Conservation (phyloP, 2,797 vertebrate genomes). For the Typhlichthys subterraneus region DNA sequence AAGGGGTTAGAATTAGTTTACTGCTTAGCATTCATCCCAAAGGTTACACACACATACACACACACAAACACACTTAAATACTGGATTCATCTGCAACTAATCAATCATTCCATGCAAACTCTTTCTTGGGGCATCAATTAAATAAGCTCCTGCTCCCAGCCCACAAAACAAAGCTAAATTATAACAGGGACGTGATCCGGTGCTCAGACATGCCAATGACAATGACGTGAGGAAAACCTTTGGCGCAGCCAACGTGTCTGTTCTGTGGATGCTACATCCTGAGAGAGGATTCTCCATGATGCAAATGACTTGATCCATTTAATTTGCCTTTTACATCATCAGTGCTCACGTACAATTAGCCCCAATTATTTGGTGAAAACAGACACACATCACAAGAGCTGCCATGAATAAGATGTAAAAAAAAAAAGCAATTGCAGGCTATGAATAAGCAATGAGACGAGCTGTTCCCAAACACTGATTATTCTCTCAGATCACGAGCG, state of each 20-base stretch:
- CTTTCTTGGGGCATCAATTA: constrained; percentile 10
- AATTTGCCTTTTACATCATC: constrained; percentile 44
- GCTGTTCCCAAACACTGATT: constrained; percentile 61
- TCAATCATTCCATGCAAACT: constrained; percentile 23
- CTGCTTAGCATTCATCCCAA: neutral
- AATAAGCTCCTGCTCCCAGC: constrained; percentile 18
- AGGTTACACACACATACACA: neutral
- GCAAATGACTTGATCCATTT: constrained; percentile 55
- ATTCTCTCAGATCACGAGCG: constrained; percentile 61
- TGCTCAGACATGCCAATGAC: neutral
- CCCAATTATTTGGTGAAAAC: constrained; percentile 65
- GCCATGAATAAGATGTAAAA: constrained; percentile 62
- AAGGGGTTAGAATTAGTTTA: neutral
- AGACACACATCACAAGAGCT: constrained; percentile 53
- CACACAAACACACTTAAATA: constrained; percentile 2
- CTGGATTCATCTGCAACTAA: constrained; percentile 10
- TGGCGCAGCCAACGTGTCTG: neutral
- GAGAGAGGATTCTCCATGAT: constrained; percentile 20
- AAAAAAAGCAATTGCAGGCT: constrained; percentile 47
- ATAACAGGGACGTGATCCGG: constrained; percentile 25
- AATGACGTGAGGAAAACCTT: too few relatives aligned
- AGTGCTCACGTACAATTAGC: constrained; percentile 55
- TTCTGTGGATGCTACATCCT: constrained; percentile 10
- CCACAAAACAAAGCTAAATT: constrained; percentile 10
- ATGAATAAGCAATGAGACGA: constrained; percentile 73